Evolutionary conservation across 2,888 invertebrate genomes (phyloP), one percentile per base, ranked within the genome.

Genomic region (Drosophila formosana): DNA sequence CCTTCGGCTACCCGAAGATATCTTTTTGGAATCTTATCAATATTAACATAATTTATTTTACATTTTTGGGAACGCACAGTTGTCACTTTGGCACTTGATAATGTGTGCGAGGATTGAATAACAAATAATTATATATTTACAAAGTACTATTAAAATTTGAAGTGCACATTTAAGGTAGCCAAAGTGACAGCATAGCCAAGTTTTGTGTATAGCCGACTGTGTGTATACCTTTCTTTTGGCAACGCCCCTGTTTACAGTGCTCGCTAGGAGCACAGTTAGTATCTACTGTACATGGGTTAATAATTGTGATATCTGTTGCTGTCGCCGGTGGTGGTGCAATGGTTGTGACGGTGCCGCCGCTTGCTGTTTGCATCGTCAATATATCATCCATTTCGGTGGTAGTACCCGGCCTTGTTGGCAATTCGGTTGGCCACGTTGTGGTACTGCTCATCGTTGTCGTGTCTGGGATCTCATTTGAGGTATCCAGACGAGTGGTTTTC

Each of bases 261-360:
- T 95, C 94, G 78, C 93, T 93, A 80, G 93, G 91, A 78, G 93
- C 93, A 91, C 95, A 95, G 89, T 95, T 95, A 85, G 92, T 92
- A 91, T 95, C 93, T 86, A 92, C 92, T 82, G 92, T 92, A 93
- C 95, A 95, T 84, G 92, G 83, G 87, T 91, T 92, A 88, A 88
- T 91, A 89, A 92, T 91, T 83, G 81, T 88, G 80, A 82, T 88
- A 73, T 80, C 78, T 66, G 88, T 66, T 26, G 73, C 80, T 64
- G 83, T 82, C 46, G 73, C 83, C 66, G 66, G 61, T 49, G 66
- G 61, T 49, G 84, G 92, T 66, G 76, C 70, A 47, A 72, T 66
- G 56, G 87, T 87, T 39, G 46, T 37, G 28, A 41, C 13, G 26
- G 32, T 55, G 55, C 30, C 8, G 23, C n/a, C 43, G n/a, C 23